Percentiles rank a stretch among this genome's conserved stretches.
These are phyloP conservation scores for Triops longicaudatus DNA, from an alignment of 1,140 invertebrate genomes.

Conservation along the genomic window DNA sequence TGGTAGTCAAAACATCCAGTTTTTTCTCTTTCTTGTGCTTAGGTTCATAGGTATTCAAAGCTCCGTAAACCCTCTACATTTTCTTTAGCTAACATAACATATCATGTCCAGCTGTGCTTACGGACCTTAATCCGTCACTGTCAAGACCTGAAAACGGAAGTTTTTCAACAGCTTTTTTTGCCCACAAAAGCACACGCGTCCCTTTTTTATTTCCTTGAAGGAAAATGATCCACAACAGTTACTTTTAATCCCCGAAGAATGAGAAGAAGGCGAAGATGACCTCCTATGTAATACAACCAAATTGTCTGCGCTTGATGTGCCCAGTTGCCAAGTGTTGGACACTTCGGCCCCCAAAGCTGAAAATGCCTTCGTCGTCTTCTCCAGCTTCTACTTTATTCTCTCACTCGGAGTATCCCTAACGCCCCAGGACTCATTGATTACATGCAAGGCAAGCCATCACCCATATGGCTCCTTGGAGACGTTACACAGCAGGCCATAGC, in stretches of 20 bases:
- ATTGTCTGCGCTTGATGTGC: too few species aligned
- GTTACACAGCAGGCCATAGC: conserved; percentile 10
- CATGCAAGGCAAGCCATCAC: conserved; percentile 14
- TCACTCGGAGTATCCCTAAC: not conserved
- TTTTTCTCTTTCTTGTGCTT: too few species aligned
- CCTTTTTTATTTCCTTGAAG: not conserved
- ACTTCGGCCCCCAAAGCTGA: too few species aligned
- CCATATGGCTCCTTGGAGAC: conserved; percentile 14
- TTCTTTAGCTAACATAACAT: not conserved
- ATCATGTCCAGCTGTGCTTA: conserved; percentile 14
- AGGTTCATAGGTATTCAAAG: too few species aligned
- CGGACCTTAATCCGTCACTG: not conserved
- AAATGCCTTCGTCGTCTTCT: too few species aligned
- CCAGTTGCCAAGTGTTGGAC: too few species aligned
- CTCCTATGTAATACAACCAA: too few species aligned
- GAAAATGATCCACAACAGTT: too few species aligned
- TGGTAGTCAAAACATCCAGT: too few species aligned
- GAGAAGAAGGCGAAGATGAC: too few species aligned
- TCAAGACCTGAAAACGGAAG: not conserved
- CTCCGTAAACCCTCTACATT: too few species aligned
- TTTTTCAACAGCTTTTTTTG: not conserved
- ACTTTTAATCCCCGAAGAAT: too few species aligned
- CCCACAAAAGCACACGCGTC: not conserved
- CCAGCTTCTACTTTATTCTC: not conserved
- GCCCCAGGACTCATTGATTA: not conserved